Evolutionary conservation across 2,888 invertebrate species (phyloP), one percentile per base, ranked within the genome.

Genomic region (Cheilosia vernalis): DNA sequence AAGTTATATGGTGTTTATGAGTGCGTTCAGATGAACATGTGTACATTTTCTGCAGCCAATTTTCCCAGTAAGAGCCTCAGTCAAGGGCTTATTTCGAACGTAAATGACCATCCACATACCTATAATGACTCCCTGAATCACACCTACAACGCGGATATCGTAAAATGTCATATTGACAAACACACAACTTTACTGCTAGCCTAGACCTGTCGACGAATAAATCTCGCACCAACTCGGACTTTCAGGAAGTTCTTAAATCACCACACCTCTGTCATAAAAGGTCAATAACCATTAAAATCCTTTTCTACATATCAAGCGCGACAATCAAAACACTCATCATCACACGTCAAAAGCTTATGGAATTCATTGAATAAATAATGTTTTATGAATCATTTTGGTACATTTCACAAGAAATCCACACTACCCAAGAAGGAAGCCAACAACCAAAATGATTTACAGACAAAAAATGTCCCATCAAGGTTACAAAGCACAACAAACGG

Each of bases 181-280:
- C 2, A 30, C 30, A 55, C 6, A 1, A 53, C 24, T 10, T 15
- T 15, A 21, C 0, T 24, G 13, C 15, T 15, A n/a, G 2, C 17
- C 33, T 37, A 37, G 55, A 55, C n/a, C 30, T 30, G 55, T 55
- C 33, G 17, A 17, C 55, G n/a, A 27, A 55, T 40, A 37, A 58
- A 47, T 13, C 15, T 56, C 30, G 19, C 27, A 49, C 17, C 49
- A 67, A 30, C 21, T 66, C 60, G 7, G 13, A 33, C 17, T 61
- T 27, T 15, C 47, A 77, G 84, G 84, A 84, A 84, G 80, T 84
- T 58, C 84, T 84, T 70, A 64, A 74, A 56, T 4, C 37, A 44
- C 74, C 80, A 84, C 67, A 66, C 56, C 47, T 64, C 30, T 27
- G 51, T 51, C 69, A 60, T 58, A 73, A 74, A 79, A 47, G 60